phyloP scores from a whole-genome alignment of 2,113 vertebrate genomes.

The Cricetomys ansorgei region DNA sequence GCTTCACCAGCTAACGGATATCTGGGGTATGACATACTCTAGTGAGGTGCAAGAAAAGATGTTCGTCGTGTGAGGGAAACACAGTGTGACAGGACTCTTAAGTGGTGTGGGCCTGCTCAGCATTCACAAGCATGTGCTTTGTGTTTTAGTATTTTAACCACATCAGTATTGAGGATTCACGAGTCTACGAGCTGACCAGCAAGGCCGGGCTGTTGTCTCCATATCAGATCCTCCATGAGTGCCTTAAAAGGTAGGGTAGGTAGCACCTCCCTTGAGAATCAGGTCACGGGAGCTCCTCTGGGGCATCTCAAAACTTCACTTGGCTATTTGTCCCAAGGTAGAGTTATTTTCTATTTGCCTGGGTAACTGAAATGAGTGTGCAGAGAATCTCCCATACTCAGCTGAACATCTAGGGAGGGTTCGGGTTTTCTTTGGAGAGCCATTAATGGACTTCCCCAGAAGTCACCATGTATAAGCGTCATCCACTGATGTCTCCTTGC shows the following conservation, averaged over 20 bases:
- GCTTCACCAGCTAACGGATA: background rate
- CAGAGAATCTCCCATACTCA: background rate
- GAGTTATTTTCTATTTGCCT: background rate
- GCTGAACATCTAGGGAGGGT: background rate
- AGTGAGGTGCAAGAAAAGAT: background rate
- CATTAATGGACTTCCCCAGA: background rate
- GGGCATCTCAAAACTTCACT: background rate
- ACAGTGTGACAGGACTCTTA: background rate
- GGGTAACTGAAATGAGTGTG: background rate
- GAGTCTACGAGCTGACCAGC: constrained; percentile 99
- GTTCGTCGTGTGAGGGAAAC: background rate
- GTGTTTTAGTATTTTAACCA: constrained; percentile 98
- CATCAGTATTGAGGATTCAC: constrained; percentile 99
- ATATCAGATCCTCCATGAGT: constrained; percentile 99
- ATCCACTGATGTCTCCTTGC: background rate
- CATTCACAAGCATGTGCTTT: constrained; percentile 64
- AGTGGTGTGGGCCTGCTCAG: rapidly evolving
- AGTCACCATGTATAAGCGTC: background rate
- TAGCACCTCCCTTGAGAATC: background rate
- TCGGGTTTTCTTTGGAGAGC: background rate
- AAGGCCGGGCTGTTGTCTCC: constrained; percentile 99
- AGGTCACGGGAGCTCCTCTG: background rate
- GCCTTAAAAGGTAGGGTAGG: constrained; percentile 97
- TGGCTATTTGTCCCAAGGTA: background rate
- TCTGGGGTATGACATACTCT: background rate